Percentiles rank a stretch among this genome's conserved stretches.
phyloP scores from a whole-genome alignment of 2,113 vertebrate genomes.

The Microcebus jonahi region DNA sequence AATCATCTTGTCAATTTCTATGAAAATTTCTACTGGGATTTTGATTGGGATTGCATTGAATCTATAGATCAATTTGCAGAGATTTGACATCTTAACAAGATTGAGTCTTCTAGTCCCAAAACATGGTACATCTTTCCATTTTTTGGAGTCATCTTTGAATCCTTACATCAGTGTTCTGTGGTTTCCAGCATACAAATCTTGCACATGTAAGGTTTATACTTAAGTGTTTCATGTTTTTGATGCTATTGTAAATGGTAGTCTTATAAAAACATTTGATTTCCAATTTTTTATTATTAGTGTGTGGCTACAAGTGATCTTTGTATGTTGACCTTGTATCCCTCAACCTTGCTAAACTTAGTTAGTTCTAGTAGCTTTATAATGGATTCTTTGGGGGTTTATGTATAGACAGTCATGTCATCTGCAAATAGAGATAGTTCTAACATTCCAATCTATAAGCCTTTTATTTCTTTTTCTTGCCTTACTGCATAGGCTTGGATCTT shows the following conservation, averaged over 20 bases:
- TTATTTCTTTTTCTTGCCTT: neutral
- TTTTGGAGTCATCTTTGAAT: neutral
- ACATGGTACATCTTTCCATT: neutral
- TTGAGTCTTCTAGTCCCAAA: neutral
- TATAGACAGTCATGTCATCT: neutral
- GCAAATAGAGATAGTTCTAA: neutral
- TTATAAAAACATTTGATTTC: neutral
- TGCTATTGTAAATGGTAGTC: neutral
- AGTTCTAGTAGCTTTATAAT: neutral
- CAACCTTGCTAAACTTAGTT: neutral
- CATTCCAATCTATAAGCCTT: neutral
- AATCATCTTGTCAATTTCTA: neutral
- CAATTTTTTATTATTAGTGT: neutral
- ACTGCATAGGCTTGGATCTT: neutral
- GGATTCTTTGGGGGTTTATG: too few species aligned
- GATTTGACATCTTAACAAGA: neutral
- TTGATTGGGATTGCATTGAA: neutral
- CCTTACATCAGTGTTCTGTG: neutral
- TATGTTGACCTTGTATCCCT: neutral
- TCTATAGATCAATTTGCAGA: neutral
- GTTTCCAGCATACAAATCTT: neutral
- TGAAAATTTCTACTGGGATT: neutral
- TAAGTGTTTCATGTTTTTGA: neutral
- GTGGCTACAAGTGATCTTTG: neutral
- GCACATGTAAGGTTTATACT: neutral